These are phyloP conservation scores for Drosophila erecta DNA, from an alignment of 1,140 invertebrate genomes.

Conservation along the genomic window DNA sequence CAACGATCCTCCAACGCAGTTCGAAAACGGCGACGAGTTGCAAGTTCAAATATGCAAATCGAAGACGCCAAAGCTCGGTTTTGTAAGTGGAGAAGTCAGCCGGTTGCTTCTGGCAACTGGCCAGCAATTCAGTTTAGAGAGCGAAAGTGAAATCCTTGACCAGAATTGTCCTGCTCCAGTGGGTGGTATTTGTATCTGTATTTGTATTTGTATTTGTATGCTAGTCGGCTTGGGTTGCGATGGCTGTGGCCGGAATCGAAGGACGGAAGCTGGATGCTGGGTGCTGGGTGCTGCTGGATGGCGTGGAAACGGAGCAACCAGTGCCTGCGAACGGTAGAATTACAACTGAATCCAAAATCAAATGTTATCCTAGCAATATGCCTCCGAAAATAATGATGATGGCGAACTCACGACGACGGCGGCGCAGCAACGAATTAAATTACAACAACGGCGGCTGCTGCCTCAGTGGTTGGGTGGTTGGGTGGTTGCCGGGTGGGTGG, in stretches of 20 bases:
- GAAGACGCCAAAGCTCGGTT: not conserved
- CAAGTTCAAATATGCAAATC: not conserved
- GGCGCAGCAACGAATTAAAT: slow-evolving; percentile 80
- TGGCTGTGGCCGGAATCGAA: slow-evolving; percentile 3
- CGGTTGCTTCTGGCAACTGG: slow-evolving; percentile 71
- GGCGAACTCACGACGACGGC: slow-evolving; percentile 56
- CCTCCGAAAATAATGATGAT: slow-evolving; percentile 83
- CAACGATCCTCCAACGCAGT: not conserved
- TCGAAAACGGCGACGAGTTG: too few relatives aligned
- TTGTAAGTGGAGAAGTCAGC: slow-evolving; percentile 53
- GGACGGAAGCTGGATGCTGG: slow-evolving; percentile 17
- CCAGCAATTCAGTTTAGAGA: slow-evolving; percentile 40
- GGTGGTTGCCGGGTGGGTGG: slow-evolving; percentile 29
- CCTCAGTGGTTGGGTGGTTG: slow-evolving; percentile 8
- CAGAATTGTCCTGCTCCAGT: slow-evolving; percentile 6
- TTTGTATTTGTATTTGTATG: slow-evolving; percentile 2
- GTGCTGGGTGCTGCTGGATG: slow-evolving; percentile 9
- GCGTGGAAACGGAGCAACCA: slow-evolving; percentile 81
- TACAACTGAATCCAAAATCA: slow-evolving; percentile 85
- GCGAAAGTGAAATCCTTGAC: slow-evolving; percentile 70
- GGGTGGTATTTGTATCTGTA: slow-evolving; percentile 14
- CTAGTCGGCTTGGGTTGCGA: slow-evolving; percentile 4
- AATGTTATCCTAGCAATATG: slow-evolving; percentile 85
- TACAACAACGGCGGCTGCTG: slow-evolving; percentile 61
- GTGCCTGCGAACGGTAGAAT: slow-evolving; percentile 84